Base-by-base conservation (phyloP, 2,797 vertebrate species). In the Enteromius fasciolatus region DNA sequence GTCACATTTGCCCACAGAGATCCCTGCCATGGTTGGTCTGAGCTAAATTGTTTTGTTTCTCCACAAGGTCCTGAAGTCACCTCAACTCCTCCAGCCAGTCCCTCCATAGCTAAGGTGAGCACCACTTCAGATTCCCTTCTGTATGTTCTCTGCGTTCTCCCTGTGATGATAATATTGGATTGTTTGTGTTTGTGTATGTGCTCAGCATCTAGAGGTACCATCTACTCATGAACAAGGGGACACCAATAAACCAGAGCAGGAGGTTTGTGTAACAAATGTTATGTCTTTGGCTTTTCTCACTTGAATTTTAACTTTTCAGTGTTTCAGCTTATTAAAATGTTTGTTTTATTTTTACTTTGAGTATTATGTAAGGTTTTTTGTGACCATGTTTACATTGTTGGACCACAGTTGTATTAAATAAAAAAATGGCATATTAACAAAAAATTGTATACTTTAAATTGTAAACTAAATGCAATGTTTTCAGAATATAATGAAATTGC, bases 51-150 rank as follows among this genome's bases (percentile, higher is more conserved):
- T 83, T 80, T 57, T 2, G 63, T 87, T 84, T 83, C 41, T 36
- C 84, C 54, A 90, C 66, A 17, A 89, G 80, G 57, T 79, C 59
- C 72, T 77, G 93, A 91, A 59, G 66, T 81, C 50, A 79, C 83
- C 80, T 89, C 92, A 67, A 80, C 72, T 3, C 83, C 76, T 10
- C 85, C 87, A 57, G 57, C 78, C 81, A 89, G 81, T 85, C 78
- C 88, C 69, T 69, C 88, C 2, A 25, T 73, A 14, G 82, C 84
- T 87, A 93, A 92, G 93, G 95, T 95, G 91, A 87, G 84, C 0
- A 2, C 17, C 50, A 70, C 59, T 66, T 61, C 11, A 41, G 23
- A 61, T 46, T 25, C 41, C 8, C n/a, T n/a, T 72, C 18, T 54
- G 46, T 33, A 64, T 64, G 14, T 25, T 39, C 39, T 39, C 39